Evolutionary conservation across 2,113 vertebrate species (phyloP).

Genomic region (Strix uralensis): DNA sequence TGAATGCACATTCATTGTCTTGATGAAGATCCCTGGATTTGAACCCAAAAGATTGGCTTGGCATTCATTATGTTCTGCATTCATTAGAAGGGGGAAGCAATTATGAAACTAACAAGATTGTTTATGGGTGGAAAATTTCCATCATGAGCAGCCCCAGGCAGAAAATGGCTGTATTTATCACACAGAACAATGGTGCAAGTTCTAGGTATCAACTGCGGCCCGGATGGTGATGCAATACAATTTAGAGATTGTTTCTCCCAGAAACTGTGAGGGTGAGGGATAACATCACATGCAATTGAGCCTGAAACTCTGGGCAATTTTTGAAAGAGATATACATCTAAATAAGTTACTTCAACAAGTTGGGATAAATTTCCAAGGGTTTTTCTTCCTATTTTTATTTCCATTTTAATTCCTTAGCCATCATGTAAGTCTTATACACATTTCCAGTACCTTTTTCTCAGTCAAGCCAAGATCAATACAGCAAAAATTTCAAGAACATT

Average conservation of each 20-base stretch:
- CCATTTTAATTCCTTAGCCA: not conserved
- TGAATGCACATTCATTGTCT: conserved; percentile 36
- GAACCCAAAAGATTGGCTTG: conserved; percentile 30
- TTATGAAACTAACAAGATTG: conserved; percentile 34
- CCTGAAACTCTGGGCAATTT: not conserved
- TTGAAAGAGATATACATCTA: not conserved
- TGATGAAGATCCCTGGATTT: conserved; percentile 40
- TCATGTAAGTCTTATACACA: not conserved
- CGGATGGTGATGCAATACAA: not conserved
- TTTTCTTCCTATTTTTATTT: not conserved
- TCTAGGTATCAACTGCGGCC: not conserved
- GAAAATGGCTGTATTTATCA: conserved; percentile 16
- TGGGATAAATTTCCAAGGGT: not conserved
- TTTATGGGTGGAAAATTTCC: conserved; percentile 26
- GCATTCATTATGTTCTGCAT: not conserved
- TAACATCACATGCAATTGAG: not conserved
- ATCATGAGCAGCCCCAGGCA: not conserved
- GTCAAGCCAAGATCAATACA: not conserved
- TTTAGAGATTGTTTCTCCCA: not conserved
- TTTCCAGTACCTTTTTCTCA: not conserved
- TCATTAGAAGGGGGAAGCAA: conserved; percentile 32
- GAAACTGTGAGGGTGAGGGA: not conserved
- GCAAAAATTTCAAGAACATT: not conserved
- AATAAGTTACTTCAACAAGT: not conserved
- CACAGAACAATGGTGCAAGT: not conserved